Conservation (phyloP, 2,797 vertebrate genomes). For the Phataginus tricuspis region DNA sequence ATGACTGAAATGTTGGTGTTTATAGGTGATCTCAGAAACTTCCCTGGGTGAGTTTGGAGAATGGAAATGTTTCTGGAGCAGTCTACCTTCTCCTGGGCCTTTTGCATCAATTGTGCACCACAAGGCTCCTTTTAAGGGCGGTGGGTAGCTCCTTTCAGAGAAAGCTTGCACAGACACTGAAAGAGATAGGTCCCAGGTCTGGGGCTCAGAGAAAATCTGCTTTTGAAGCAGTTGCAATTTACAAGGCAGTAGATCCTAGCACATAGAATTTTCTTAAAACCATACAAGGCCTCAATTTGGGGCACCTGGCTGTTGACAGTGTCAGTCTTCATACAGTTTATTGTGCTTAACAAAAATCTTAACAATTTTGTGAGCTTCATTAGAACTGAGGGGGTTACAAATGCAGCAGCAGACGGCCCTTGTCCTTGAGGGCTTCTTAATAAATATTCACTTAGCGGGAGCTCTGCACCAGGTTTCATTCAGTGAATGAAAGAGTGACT, state of each 20-base stretch:
- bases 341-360: conserved; percentile 8
- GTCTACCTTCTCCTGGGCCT: not conserved
- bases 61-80: not conserved
- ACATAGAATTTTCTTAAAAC: not conserved
- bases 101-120: not conserved
- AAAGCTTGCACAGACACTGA: not conserved
- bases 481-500: not conserved
- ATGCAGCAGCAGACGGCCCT: not conserved
- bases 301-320: not conserved
- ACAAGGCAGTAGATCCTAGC: not conserved
- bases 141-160: not conserved
- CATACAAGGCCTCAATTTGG: not conserved
- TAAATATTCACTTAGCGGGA: not conserved
- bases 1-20: not conserved
- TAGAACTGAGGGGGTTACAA: not conserved
- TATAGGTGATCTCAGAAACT: not conserved
- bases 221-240: not conserved
- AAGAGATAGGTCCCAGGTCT: not conserved
- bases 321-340: not conserved
- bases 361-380: not conserved
- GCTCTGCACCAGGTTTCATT: not conserved
- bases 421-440: not conserved
- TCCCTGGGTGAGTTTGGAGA: not conserved
- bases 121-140: not conserved
- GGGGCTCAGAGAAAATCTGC: not conserved